A percentile compares a stretch with the other conserved stretches of the same genome.
These are phyloP conservation scores for Pygocentrus nattereri DNA, from an alignment of 2,797 vertebrate genomes.

Conservation along the genomic window DNA sequence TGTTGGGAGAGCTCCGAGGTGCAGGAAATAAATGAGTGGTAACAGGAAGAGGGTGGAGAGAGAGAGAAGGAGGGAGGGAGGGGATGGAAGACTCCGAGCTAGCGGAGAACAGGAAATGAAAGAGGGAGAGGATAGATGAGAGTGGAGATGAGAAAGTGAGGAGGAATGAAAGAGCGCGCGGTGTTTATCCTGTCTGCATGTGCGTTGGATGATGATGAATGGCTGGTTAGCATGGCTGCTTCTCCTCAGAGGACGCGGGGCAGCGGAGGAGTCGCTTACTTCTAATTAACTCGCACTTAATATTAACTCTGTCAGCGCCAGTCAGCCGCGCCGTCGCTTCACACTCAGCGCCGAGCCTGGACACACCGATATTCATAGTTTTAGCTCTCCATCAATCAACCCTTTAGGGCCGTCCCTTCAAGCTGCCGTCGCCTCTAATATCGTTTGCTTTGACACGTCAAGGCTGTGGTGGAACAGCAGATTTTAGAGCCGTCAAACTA, in stretches of 20 bases:
- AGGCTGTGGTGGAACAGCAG: no score
- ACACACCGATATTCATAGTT: background rate
- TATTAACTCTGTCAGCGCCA: constrained; percentile 75
- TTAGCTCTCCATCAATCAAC: background rate
- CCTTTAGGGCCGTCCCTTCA: background rate
- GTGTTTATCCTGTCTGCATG: constrained; percentile 77
- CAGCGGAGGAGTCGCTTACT: constrained; percentile 73
- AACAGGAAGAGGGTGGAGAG: constrained; percentile 54
- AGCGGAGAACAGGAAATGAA: constrained; percentile 39
- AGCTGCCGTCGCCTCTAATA: background rate
- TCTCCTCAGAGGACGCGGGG: constrained; percentile 71
- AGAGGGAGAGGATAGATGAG: constrained; percentile 39
- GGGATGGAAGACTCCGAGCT: constrained; percentile 52
- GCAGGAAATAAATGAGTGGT: constrained; percentile 54
- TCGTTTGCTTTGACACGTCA: no score
- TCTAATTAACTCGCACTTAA: constrained; percentile 84
- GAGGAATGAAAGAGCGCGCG: constrained; percentile 56
- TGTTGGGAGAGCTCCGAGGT: constrained; percentile 23
- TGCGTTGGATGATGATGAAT: constrained; percentile 85
- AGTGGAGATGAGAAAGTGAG: constrained; percentile 36
- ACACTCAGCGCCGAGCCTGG: constrained; percentile 45
- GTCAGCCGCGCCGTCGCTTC: constrained; percentile 75
- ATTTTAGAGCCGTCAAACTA: no score
- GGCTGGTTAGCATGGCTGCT: constrained; percentile 68
- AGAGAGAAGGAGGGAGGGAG: constrained; percentile 36